phyloP scores from a whole-genome alignment of 2,797 vertebrate genomes.

The Chelmon rostratus region DNA sequence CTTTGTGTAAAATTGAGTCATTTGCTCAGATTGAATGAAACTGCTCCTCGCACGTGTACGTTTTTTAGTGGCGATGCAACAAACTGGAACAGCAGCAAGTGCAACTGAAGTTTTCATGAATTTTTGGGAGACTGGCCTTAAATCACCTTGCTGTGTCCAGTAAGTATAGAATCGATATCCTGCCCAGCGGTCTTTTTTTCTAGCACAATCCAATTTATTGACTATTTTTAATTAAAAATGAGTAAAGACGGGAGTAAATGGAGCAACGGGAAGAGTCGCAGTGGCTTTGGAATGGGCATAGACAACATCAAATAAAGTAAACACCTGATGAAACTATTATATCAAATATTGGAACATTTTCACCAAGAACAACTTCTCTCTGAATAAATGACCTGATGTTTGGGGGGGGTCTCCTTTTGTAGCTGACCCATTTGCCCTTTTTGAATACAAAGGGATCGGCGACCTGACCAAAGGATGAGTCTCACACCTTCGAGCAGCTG shows the following conservation, averaged over 20 bases:
- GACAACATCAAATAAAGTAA: not conserved
- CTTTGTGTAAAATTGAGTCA: constrained; percentile 23
- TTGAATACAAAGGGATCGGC: constrained; percentile 33
- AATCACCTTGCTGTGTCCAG: not conserved
- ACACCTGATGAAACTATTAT: not conserved
- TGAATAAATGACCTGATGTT: not conserved
- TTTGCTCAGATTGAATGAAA: constrained; percentile 18
- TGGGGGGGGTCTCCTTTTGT: not conserved
- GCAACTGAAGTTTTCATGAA: constrained; percentile 22
- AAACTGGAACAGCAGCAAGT: not conserved
- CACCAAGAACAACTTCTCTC: not conserved
- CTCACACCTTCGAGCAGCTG: constrained; percentile 52
- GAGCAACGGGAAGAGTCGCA: constrained; percentile 15
- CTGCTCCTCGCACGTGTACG: not conserved
- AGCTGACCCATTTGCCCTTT: constrained; percentile 25
- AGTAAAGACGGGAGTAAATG: constrained; percentile 16
- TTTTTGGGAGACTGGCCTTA: not conserved
- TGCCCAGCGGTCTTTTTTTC: constrained; percentile 29
- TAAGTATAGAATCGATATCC: constrained; percentile 16
- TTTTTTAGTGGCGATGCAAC: not conserved
- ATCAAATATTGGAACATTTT: not conserved
- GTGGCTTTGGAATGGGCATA: not conserved
- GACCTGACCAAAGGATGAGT: constrained; percentile 21
- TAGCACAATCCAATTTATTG: constrained; percentile 64
- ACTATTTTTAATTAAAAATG: constrained; percentile 56